A percentile compares a stretch with the other conserved stretches of the same genome.
Conservation (phyloP, 2,888 invertebrate species). For the Iselma pallidipennis region DNA sequence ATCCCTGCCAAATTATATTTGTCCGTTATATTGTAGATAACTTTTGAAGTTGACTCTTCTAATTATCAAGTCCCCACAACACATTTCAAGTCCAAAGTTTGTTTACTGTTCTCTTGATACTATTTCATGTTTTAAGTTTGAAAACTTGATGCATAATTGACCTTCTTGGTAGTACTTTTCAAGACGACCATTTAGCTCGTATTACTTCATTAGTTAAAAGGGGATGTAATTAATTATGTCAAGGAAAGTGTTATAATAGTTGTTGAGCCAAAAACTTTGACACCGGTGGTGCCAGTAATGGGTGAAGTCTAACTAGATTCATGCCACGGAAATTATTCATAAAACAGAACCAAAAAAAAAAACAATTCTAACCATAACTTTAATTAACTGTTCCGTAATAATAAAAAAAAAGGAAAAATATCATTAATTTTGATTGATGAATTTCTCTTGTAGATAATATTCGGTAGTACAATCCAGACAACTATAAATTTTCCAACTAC, state of each 20-base stretch:
- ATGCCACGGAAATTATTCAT: not conserved
- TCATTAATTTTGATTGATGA: not conserved
- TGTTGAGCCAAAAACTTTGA: not conserved
- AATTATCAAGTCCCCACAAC: not conserved
- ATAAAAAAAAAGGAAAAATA: too few species aligned
- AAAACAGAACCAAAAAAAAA: not conserved
- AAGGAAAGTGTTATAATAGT: conserved; percentile 17
- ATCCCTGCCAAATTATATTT: too few species aligned
- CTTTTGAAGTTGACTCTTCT: not conserved
- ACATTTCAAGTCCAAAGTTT: not conserved
- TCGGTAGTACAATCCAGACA: not conserved
- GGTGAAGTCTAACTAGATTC: not conserved
- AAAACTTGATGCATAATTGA: conserved; percentile 8
- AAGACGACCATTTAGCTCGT: conserved; percentile 9
- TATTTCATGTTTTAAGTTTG: not conserved
- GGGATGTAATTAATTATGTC: conserved; percentile 26
- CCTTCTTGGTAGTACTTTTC: conserved; percentile 19
- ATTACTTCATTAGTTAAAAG: conserved; percentile 27
- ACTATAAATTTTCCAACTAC: not conserved
- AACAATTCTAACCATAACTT: too few species aligned
- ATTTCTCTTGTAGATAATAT: not conserved
- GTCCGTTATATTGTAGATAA: not conserved
- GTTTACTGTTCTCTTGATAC: not conserved
- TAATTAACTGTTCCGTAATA: too few species aligned
- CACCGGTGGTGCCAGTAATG: not conserved